Base-by-base conservation (phyloP, 1,140 invertebrate genomes). In the Danaus melanippus region DNA sequence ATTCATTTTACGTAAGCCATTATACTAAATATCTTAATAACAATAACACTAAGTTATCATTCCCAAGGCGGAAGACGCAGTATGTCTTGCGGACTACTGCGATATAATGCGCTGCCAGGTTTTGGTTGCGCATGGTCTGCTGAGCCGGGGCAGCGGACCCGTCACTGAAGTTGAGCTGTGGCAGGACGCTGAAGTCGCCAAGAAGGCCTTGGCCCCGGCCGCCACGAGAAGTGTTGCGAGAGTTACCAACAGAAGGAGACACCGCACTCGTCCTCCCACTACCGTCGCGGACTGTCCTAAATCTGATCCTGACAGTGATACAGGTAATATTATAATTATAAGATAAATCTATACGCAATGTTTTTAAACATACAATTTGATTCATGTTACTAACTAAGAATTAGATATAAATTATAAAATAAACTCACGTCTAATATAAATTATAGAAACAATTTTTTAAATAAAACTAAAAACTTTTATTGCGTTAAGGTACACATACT, bases 71-170 rank as follows among this genome's bases (percentile, higher is more conserved):
- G 93, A 96, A 86, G 95, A 97, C 76, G 92, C 95, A 48, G 92
- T 97, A 64, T 98, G 96, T 79, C 88, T 97, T 61, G 94, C 95
- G 44, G 95, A 97, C 77, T 97, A 94, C 78, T 98, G 96, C 89
- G 96, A 98, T 86, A 95, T 98, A 62, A 96, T 97, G 92, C 90
- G 97, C 58, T 98, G 96, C 86, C 94, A 97, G 74, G 94, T 98
- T 10, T 87, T 96, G 53, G 89, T 91, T 53, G 92, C 91, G 50
- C 91, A 93, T 69, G 93, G 94, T 64, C 87, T 89, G 40, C 87
- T 90, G 48, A 86, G 87, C 64, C 85, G 89, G 49, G 90, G 89
- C 53, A 87, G 80, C 48, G 87, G 90, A 10, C 88, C 92, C 9
- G 91, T 90, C 69, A 94, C 93, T 2, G 93, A 94, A 69, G 90